Evolutionary conservation across 2,797 vertebrate genomes (phyloP).

Genomic region (Fratercula arctica): DNA sequence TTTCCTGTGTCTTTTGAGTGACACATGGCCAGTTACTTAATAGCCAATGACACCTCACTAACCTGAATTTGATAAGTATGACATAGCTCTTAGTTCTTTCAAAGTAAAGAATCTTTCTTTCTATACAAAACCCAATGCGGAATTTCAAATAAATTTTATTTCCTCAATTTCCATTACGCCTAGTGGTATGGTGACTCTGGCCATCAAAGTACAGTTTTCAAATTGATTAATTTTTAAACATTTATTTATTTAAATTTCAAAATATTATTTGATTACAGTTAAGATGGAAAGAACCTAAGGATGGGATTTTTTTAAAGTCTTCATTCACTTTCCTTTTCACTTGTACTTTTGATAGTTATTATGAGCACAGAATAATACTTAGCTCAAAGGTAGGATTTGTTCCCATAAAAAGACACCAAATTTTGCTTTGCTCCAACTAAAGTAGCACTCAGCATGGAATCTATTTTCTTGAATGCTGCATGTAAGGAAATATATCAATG

Average conservation of each 20-base stretch:
- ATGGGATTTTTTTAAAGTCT: neutral
- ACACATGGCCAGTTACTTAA: neutral
- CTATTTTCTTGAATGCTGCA: neutral
- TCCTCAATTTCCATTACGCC: neutral
- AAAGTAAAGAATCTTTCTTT: neutral
- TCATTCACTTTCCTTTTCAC: neutral
- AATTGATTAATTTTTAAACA: neutral
- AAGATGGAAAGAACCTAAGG: neutral
- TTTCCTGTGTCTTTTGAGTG: neutral
- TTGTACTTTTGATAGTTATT: neutral
- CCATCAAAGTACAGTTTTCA: neutral
- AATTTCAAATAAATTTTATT: neutral
- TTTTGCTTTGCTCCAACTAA: neutral
- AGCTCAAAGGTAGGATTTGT: neutral
- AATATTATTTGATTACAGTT: neutral
- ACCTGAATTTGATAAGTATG: neutral
- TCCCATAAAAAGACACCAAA: neutral
- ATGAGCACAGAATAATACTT: neutral
- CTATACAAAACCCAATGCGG: accelerated
- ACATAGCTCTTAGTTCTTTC: neutral
- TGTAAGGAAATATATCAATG: neutral
- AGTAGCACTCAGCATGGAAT: neutral
- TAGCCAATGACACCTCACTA: neutral
- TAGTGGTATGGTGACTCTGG: neutral
- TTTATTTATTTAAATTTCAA: neutral